phyloP scores from a whole-genome alignment of 2,888 invertebrate genomes.

The Zele albiditarsus region DNA sequence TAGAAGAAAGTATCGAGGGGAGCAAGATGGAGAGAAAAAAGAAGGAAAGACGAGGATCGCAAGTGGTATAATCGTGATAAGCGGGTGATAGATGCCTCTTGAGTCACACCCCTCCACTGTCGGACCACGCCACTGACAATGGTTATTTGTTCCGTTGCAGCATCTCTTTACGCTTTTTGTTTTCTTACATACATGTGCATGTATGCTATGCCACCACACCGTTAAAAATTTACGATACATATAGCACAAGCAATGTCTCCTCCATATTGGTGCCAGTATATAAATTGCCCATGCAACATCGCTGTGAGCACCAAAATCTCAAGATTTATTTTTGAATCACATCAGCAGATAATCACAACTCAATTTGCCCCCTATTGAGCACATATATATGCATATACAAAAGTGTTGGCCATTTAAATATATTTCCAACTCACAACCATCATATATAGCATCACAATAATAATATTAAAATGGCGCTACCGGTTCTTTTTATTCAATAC shows the following conservation, averaged over 20 bases:
- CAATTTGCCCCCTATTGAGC: slow-evolving; percentile 71
- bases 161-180: slow-evolving; percentile 41
- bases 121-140: slow-evolving; percentile 67
- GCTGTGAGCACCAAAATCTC: slow-evolving; percentile 2
- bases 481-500: slow-evolving; percentile 34
- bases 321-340: slow-evolving; percentile 62
- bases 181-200: slow-evolving; percentile 14
- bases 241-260: background rate
- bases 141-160: slow-evolving; percentile 72
- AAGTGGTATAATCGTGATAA: slow-evolving; percentile 73
- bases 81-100: slow-evolving; percentile 72
- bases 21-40: slow-evolving; percentile 48
- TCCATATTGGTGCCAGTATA: background rate
- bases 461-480: slow-evolving; percentile 27
- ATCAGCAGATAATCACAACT: slow-evolving; percentile 73
- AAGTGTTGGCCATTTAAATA: slow-evolving; percentile 11
- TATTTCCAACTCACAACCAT: background rate
- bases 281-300: slow-evolving; percentile 2
- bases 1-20: slow-evolving; percentile 40
- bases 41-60: slow-evolving; percentile 56
- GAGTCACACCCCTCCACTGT: slow-evolving; percentile 67
- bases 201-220: slow-evolving; percentile 44
- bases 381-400: slow-evolving; percentile 4
- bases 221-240: slow-evolving; percentile 18
- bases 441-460: slow-evolving; percentile 14